Conservation (phyloP, 2,888 invertebrate genomes). For the Asteroscopus sphinx region DNA sequence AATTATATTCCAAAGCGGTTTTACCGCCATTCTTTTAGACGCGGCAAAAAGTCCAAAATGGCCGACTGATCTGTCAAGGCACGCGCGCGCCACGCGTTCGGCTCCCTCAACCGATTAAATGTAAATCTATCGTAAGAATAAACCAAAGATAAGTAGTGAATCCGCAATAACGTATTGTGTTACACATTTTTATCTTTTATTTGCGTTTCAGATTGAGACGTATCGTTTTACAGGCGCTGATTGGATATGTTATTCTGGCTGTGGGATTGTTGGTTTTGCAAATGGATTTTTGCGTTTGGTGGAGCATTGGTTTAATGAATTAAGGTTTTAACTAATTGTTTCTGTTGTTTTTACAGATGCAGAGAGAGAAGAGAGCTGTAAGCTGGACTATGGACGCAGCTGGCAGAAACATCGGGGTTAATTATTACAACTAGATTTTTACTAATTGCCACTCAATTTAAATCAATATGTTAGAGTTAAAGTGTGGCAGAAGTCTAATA, state of each 20-base stretch:
- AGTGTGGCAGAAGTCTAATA: too few species aligned
- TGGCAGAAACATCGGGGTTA: too few species aligned
- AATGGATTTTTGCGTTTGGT: constrained; percentile 58
- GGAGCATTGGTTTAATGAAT: constrained; percentile 12
- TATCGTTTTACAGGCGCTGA: constrained; percentile 79
- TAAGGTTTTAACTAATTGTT: constrained; percentile 11
- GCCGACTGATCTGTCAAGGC: constrained; percentile 74
- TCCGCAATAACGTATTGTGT: constrained; percentile 82
- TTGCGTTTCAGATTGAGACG: constrained; percentile 84
- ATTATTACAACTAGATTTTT: too few species aligned
- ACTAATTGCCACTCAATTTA: too few species aligned
- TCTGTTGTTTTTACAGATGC: constrained; percentile 27
- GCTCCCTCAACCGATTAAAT: constrained; percentile 74
- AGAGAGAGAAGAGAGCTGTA: neutral
- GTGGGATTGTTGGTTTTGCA: constrained; percentile 73
- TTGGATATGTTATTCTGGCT: constrained; percentile 52
- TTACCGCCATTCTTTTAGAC: constrained; percentile 49
- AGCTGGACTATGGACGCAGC: neutral
- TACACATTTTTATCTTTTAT: constrained; percentile 85
- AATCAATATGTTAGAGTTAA: too few species aligned
- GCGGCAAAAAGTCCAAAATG: constrained; percentile 66
- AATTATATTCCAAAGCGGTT: constrained; percentile 70
- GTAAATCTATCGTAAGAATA: constrained; percentile 76
- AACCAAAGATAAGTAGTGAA: constrained; percentile 76
- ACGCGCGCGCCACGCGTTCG: constrained; percentile 81